Evolutionary conservation across 2,888 invertebrate genomes (phyloP), one percentile per base, ranked within the genome.

Genomic region (Patella caerulea): DNA sequence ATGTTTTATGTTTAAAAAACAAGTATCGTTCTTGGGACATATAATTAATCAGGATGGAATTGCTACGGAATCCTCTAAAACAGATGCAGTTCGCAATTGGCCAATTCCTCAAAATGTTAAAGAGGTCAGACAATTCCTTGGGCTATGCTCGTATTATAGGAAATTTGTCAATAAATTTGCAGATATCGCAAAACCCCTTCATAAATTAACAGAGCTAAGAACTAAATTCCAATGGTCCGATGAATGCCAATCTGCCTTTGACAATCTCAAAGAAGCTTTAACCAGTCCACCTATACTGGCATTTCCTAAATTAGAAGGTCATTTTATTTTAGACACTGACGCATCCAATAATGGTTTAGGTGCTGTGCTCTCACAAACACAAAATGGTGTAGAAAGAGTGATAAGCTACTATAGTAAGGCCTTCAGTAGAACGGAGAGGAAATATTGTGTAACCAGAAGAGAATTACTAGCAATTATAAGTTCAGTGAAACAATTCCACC

Each of bases 401-500:
- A 29, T 29, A 29, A 29, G 29, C 29, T 29, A 29, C 29, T 29
- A 29, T 29, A 29, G 29, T 29, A 29, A 29, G 29, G 29, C 29
- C 29, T 29, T 29, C 2, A 29, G 29, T 29, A 29, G 29, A 29
- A 29, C 29, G 29, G 29, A 29, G 29, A 29, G 29, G 29, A 29
- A 29, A 29, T 29, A 29, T 29, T 29, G 29, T 29, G 29, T 29
- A 29, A 81, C n/a, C 78, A 78, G n/a, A n/a, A n/a, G n/a, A n/a
- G n/a, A n/a, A n/a, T n/a, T n/a, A n/a, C n/a, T n/a, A n/a, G n/a
- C n/a, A 5, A 72, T 81, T 14, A 72, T 80, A 2, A 45, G 72
- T 15, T 72, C 70, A 17, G 71, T 80, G 15, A 79, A 79, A 53
- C 71, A 78, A 12, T 83, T 77, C 55, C 71, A 76, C 9, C 78